Evolutionary conservation across 2,797 vertebrate genomes (phyloP), one percentile per base, ranked within the genome.

Genomic region (Falco rusticolus): DNA sequence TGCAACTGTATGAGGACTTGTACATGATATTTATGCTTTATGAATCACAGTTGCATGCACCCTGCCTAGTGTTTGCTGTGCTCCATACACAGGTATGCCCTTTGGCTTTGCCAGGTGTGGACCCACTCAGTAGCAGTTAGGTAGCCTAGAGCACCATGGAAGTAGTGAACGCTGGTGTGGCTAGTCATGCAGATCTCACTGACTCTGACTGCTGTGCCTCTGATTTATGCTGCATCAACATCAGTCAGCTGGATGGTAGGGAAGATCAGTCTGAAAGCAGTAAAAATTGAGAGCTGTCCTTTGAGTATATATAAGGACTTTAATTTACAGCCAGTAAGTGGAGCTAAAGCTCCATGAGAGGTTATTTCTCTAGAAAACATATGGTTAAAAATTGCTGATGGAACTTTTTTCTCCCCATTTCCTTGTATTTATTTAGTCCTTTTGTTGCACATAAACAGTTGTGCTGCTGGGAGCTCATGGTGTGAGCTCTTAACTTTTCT

Each of bases 281-380:
- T 31, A 81, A 84, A 63, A 87, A 45, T 34, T 45, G 65, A 66
- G 59, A 79, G 45, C 48, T 77, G 37, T 76, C 57, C 43, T 89
- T 66, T 68, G 45, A 82, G 45, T 37, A 6, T 53, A 68, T 77
- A 26, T 33, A 26, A 78, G 24, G 59, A 94, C 60, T 96, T 97
- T 84, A 95, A 97, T 97, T 97, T 96, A 92, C 95, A 97, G 84
- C 97, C 98, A 97, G 98, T 95, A 98, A 97, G 98, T 97, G 98
- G 98, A 97, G 98, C 98, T 97, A 97, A 97, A 97, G 97, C 89
- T 97, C 98, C 94, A 72, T 2, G 66, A 95, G 57, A 97, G 13
- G 39, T 28, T 51, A 75, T 77, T 82, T 57, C 69, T 89, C 74
- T 75, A 50, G 87, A 47, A 80, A 90, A 54, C 29, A 60, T 48